Base-by-base conservation (phyloP, 1,140 invertebrate species). In the Phymorhynchus buccinoides region DNA sequence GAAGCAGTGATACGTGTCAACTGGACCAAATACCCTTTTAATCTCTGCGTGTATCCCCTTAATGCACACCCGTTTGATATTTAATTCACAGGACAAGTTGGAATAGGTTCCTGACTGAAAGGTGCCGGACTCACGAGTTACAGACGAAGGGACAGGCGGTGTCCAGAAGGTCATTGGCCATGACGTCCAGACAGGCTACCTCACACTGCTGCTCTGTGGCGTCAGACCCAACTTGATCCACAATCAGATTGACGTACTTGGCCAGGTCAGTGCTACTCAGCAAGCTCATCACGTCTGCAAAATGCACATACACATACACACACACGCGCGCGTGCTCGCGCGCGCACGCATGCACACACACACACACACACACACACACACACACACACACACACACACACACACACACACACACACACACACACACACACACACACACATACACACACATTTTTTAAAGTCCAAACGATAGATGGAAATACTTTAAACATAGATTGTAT, bases 201-300 rank as follows among this genome's bases (percentile, higher is more conserved):
- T 79, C 77, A 79, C 77, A 79, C 42, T 52, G 42, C 77, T 52
- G 77, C 42, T 79, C 77, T 6, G 77, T 79, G 42, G 77, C 77
- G 77, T 79, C 77, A 79, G 77, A 79, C 30, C 77, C 77, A n/a
- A 52, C 77, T 9, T 48, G 42, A 22, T 79, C 77, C 77, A 52
- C 77, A 32, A 79, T 79, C 77, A 48, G 77, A 41, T 79, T 39
- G 27, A 79, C 77, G 77, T 79, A 79, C 32, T 79, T 79, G 42
- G 42, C 27, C 77, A 79, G 77, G 77, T 52, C 44, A 52, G 42
- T 2, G 30, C 6, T 35, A 39, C 37, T 77, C 27, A 37, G 18
- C 35, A 39, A 3, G 37, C 37, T 75, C 3, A 41, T 39, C 56
- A 62, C 56, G 16, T 37, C n/a, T 37, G 32, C 3, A 71, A 7